These are phyloP conservation scores for Bacillus rossius DNA, from an alignment of 1,140 invertebrate genomes.

Conservation along the genomic window DNA sequence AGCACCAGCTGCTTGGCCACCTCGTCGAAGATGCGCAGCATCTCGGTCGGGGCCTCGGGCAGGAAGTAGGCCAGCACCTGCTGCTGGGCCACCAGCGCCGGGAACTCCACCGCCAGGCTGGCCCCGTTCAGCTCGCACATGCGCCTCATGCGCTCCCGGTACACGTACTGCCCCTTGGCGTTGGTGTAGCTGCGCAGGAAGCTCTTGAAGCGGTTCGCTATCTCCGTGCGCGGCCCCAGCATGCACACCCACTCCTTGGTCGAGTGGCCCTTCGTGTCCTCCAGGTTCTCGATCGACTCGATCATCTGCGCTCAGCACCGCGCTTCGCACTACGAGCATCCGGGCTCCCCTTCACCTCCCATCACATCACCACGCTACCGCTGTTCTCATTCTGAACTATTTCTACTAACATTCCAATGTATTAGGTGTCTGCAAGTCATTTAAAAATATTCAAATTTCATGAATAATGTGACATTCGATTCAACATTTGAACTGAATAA, in stretches of 20 bases:
- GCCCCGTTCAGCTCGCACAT: slow-evolving; percentile 92
- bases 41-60: slow-evolving; percentile 94
- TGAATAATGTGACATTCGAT: no score
- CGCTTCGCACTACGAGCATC: no score
- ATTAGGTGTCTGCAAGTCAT: no score
- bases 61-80: slow-evolving; percentile 92
- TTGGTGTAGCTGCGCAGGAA: slow-evolving; percentile 90
- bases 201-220: slow-evolving; percentile 94
- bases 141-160: slow-evolving; percentile 86
- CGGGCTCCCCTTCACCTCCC: no score
- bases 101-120: slow-evolving; percentile 93
- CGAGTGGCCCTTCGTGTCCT: slow-evolving; percentile 89
- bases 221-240: slow-evolving; percentile 93
- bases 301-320: no score
- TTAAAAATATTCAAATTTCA: no score
- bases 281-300: slow-evolving; percentile 96
- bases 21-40: slow-evolving; percentile 93
- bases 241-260: slow-evolving; percentile 95
- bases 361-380: no score
- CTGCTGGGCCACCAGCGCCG: slow-evolving; percentile 81
- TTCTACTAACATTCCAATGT: no score
- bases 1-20: slow-evolving; percentile 93
- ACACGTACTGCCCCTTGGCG: slow-evolving; percentile 81
- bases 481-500: no score
- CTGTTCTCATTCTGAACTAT: no score